Evolutionary conservation across 2,888 invertebrate species (phyloP).

Genomic region (Yponomeuta cagnagella): DNA sequence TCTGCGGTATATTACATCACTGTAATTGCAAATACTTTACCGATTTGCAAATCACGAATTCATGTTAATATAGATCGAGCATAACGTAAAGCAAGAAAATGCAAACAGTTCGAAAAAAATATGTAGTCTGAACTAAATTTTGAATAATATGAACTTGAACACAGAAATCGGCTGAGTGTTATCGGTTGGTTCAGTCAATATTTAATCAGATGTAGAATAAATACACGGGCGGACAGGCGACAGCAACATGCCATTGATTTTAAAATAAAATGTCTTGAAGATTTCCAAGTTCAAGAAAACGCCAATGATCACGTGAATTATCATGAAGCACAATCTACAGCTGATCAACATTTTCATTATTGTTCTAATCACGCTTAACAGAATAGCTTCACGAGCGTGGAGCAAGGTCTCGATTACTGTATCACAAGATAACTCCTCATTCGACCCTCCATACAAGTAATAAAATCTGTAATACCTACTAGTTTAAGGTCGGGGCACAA

Average conservation of each 20-base stretch:
- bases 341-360: no score
- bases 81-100: not conserved
- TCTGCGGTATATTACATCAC: not conserved
- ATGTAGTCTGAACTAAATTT: not conserved
- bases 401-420: not conserved
- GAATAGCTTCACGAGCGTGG: no score
- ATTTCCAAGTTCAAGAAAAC: not conserved
- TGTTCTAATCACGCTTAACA: no score
- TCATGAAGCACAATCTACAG: not conserved
- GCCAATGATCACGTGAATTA: not conserved
- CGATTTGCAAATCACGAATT: not conserved
- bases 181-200: slow-evolving; percentile 6
- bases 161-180: not conserved
- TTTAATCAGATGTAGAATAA: not conserved
- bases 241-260: not conserved
- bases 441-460: not conserved
- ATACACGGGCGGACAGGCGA: not conserved
- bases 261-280: not conserved
- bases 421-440: not conserved
- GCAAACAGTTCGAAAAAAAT: not conserved
- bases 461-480: not conserved
- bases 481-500: not conserved
- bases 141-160: not conserved
- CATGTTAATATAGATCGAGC: not conserved
- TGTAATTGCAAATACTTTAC: not conserved